Percentiles rank a stretch among this genome's conserved stretches.
Evolutionary conservation across 2,888 invertebrate species (phyloP).

Genomic region (Rambutsinella grinnellia): DNA sequence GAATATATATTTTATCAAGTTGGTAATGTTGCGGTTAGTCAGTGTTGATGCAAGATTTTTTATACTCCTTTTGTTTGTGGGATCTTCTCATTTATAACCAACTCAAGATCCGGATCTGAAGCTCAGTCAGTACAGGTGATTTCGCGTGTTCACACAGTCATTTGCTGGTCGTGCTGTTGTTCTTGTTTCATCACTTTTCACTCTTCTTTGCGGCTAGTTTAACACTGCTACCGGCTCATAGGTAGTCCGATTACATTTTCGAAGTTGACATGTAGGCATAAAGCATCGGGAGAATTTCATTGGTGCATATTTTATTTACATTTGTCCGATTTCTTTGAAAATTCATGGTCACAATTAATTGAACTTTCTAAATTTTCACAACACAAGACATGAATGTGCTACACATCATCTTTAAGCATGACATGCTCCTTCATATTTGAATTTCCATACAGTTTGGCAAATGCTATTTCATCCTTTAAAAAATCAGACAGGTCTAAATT

Average conservation of each 20-base stretch:
- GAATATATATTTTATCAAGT: slow-evolving; percentile 8
- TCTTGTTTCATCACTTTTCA: not conserved
- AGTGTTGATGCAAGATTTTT: not conserved
- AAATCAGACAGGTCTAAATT: slow-evolving; percentile 31
- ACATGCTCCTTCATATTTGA: no score
- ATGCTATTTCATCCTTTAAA: slow-evolving; percentile 33
- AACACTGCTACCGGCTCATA: not conserved
- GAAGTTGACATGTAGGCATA: not conserved
- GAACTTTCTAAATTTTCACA: no score
- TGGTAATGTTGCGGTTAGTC: slow-evolving; percentile 4
- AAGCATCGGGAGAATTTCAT: no score
- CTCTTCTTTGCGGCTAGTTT: not conserved
- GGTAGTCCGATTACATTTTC: not conserved
- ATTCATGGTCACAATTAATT: no score
- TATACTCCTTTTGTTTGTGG: not conserved
- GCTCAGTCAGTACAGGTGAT: slow-evolving; percentile 55
- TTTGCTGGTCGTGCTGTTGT: slow-evolving; percentile 34
- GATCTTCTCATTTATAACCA: slow-evolving; percentile 36
- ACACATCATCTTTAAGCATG: no score
- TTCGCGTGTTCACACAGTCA: slow-evolving; percentile 56
- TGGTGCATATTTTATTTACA: no score
- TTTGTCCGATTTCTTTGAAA: no score
- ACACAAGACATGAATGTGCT: no score
- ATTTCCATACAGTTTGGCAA: no score
- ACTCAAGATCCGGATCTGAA: slow-evolving; percentile 49